Percentiles rank a stretch among this genome's conserved stretches.
These are phyloP conservation scores for Heteromyza rotundicornis DNA, from an alignment of 2,888 invertebrate genomes.

Conservation along the genomic window DNA sequence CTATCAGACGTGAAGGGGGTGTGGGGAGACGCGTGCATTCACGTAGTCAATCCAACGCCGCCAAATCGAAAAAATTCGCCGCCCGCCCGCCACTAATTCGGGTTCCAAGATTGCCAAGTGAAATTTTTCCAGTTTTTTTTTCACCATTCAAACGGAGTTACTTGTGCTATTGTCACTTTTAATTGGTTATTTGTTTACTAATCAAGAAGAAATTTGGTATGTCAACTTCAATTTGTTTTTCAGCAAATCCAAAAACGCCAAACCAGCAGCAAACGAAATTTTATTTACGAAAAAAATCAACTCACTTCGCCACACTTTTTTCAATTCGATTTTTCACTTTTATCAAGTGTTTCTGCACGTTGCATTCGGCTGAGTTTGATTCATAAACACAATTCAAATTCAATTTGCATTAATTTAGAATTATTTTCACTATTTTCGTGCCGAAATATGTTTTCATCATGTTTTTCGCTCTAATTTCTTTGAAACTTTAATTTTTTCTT, in stretches of 20 bases:
- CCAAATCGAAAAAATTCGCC: background rate
- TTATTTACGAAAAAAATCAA: background rate
- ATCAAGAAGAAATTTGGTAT: too few species aligned
- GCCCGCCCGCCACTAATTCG: too few species aligned
- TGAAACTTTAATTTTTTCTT: too few species aligned
- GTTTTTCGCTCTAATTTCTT: too few species aligned
- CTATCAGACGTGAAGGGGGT: background rate
- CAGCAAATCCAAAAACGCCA: too few species aligned
- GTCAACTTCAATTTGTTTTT: too few species aligned
- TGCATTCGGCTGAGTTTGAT: background rate
- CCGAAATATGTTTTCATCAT: constrained; percentile 20
- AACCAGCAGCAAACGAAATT: background rate
- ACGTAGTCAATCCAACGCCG: background rate
- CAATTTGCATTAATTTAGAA: background rate
- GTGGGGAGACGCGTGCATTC: background rate
- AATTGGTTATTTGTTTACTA: too few species aligned
- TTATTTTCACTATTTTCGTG: constrained; percentile 3
- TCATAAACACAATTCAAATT: background rate
- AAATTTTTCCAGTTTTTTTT: too few species aligned
- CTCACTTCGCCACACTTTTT: background rate
- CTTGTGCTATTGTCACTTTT: too few species aligned
- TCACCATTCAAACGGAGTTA: too few species aligned
- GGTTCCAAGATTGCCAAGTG: too few species aligned
- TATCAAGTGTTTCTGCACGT: background rate
- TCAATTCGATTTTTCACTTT: background rate